Percentiles rank a stretch among this genome's conserved stretches.
Conservation (phyloP, 2,888 invertebrate species). For the Tiliacea aurago region DNA sequence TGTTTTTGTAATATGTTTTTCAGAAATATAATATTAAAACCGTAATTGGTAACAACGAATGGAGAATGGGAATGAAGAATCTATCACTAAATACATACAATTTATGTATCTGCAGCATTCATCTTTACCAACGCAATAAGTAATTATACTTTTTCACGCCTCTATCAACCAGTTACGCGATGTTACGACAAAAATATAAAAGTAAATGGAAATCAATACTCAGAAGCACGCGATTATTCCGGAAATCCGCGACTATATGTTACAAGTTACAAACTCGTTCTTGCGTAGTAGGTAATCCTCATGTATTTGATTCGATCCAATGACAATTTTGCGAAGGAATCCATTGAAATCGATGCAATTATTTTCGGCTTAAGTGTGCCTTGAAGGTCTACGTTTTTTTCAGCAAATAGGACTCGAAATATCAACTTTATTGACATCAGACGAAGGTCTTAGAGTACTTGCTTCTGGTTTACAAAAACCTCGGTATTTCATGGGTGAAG, state of each 20-base stretch:
- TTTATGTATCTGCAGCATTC: too few relatives aligned
- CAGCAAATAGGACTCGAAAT: slow-evolving; percentile 25
- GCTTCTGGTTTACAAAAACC: background rate
- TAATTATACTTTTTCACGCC: background rate
- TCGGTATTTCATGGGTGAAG: slow-evolving; percentile 16
- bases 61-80: background rate
- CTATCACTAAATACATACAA: background rate
- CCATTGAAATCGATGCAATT: slow-evolving; percentile 40
- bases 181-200: slow-evolving; percentile 38
- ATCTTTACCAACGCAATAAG: too few relatives aligned
- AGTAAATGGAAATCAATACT: slow-evolving; percentile 53
- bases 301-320: slow-evolving; percentile 43
- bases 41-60: too few relatives aligned
- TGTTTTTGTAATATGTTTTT: too few relatives aligned
- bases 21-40: too few relatives aligned
- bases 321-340: slow-evolving; percentile 20
- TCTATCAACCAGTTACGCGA: slow-evolving; percentile 11
- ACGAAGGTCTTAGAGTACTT: background rate
- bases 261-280: slow-evolving; percentile 35
- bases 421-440: slow-evolving; percentile 8
- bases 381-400: slow-evolving; percentile 4
- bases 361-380: slow-evolving; percentile 38
- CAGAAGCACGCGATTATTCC: slow-evolving; percentile 47
- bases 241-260: slow-evolving; percentile 54
- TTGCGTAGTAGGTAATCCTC: slow-evolving; percentile 31